Conservation (phyloP, 2,113 vertebrate species). For the Anser brachyrhynchus region DNA sequence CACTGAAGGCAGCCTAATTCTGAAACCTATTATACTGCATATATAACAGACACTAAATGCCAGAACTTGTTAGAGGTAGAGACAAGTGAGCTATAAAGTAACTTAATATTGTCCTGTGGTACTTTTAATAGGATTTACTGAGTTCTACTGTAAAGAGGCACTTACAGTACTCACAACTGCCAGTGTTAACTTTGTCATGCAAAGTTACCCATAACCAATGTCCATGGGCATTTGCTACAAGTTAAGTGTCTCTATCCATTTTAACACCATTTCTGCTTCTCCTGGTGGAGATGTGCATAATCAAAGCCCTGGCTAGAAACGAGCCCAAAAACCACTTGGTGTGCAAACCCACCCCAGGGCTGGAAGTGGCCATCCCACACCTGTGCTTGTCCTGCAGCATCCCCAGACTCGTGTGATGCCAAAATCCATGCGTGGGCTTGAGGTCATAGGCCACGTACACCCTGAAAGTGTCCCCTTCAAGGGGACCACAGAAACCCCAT, state of each 20-base stretch:
- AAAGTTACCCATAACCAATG: not conserved
- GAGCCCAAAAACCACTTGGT: not conserved
- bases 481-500: accelerated
- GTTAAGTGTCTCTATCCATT: not conserved
- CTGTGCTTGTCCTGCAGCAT: not conserved
- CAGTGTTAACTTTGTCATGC: not conserved
- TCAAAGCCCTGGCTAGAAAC: not conserved
- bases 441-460: accelerated
- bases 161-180: not conserved
- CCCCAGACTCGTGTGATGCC: not conserved
- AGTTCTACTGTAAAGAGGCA: not conserved
- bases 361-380: not conserved
- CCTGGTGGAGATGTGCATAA: not conserved
- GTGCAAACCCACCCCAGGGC: not conserved
- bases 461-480: not conserved
- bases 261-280: not conserved
- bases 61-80: not conserved
- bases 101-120: not conserved
- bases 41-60: not conserved
- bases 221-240: not conserved
- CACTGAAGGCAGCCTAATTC: not conserved
- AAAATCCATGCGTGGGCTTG: not conserved
- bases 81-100: not conserved
- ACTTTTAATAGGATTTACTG: not conserved
- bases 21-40: not conserved